phyloP scores from a whole-genome alignment of 1,140 invertebrate species.

The Leguminivora glycinivorella region DNA sequence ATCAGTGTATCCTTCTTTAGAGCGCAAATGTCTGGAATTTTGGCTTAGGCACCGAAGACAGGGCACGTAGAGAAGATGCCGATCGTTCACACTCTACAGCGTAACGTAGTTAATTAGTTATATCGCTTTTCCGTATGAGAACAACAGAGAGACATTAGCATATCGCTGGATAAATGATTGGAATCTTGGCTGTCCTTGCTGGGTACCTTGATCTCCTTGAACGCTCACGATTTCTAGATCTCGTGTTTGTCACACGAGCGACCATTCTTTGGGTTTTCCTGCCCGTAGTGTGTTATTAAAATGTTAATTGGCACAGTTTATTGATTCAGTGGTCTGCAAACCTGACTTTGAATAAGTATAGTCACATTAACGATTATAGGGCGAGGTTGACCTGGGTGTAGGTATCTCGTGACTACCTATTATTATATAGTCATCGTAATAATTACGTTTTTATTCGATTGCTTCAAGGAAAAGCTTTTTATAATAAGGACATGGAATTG shows the following conservation, averaged over 20 bases:
- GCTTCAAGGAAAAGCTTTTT: background rate
- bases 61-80: too few relatives aligned
- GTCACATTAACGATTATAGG: background rate
- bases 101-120: too few relatives aligned
- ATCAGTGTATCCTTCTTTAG: too few relatives aligned
- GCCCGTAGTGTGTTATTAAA: conserved; percentile 8
- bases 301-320: conserved; percentile 18
- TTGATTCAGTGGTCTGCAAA: conserved; percentile 11
- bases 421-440: background rate
- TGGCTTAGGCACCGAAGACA: too few relatives aligned
- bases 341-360: conserved; percentile 26
- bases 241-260: conserved; percentile 1
- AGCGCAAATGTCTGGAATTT: too few relatives aligned
- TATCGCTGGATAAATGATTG: too few relatives aligned
- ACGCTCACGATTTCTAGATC: background rate
- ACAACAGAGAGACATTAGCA: too few relatives aligned
- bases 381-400: conserved; percentile 7
- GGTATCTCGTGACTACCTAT: background rate
- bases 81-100: too few relatives aligned
- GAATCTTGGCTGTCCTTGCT: too few relatives aligned
- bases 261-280: conserved; percentile 9
- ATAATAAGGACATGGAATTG: background rate
- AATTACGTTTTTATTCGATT: background rate
- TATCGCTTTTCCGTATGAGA: too few relatives aligned
- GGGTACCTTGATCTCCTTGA: conserved; percentile 21